Conservation (phyloP, 2,797 vertebrate species). For the Cossypha niveicapilla region DNA sequence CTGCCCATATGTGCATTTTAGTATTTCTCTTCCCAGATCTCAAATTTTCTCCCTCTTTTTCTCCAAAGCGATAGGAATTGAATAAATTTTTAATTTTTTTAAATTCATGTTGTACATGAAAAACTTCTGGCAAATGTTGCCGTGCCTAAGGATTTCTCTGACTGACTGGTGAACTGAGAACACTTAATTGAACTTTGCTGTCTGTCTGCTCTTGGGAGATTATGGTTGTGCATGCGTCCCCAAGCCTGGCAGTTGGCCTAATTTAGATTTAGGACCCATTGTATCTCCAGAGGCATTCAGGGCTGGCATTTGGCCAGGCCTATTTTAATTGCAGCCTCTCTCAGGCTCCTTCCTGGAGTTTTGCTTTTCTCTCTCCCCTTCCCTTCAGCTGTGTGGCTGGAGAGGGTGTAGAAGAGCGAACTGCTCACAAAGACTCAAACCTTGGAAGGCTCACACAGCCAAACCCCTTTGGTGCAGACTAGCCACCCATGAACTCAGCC, state of each 20-base stretch:
- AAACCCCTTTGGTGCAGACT: not conserved
- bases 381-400: constrained; percentile 7
- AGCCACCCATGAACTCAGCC: constrained; percentile 20
- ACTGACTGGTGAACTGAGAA: constrained; percentile 31
- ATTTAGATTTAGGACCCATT: constrained; percentile 62
- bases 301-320: constrained; percentile 36
- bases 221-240: not conserved
- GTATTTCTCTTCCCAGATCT: not conserved
- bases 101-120: fast-evolving
- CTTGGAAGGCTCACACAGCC: not conserved
- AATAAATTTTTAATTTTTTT: not conserved
- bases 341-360: constrained; percentile 54
- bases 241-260: constrained; percentile 52
- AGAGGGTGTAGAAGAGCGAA: constrained; percentile 19
- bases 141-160: constrained; percentile 11
- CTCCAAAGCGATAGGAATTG: not conserved
- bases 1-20: not conserved
- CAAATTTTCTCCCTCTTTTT: not conserved
- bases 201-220: constrained; percentile 40
- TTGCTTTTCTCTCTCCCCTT: constrained; percentile 1
- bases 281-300: constrained; percentile 50
- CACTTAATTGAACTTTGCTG: constrained; percentile 38
- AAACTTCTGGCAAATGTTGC: not conserved
- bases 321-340: constrained; percentile 63
- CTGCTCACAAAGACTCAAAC: not conserved